Conservation (phyloP, 1,140 invertebrate genomes). For the Tetranychus urticae region DNA sequence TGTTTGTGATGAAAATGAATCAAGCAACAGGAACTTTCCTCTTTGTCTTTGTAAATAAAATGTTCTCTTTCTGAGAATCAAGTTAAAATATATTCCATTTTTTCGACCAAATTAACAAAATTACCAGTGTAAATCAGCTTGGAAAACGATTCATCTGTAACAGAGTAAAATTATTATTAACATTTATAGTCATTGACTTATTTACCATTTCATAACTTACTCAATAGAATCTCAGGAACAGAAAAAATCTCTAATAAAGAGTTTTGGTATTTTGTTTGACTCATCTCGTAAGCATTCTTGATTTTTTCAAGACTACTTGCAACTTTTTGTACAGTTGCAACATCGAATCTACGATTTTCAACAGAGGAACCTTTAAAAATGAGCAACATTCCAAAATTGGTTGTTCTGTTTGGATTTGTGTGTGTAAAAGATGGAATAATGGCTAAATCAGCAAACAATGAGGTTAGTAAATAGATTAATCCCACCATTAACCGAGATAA, state of each 20-base stretch:
- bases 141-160: neutral
- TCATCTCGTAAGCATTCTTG: neutral
- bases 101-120: neutral
- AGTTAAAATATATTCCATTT: neutral
- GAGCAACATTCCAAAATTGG: neutral
- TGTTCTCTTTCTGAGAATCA: neutral
- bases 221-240: neutral
- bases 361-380: neutral
- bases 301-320: neutral
- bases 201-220: neutral
- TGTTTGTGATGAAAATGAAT: slow-evolving; percentile 55
- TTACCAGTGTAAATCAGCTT: neutral
- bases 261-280: neutral
- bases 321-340: neutral
- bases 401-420: neutral
- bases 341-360: neutral
- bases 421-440: neutral
- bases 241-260: neutral
- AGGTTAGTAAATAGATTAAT: neutral
- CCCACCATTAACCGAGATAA: neutral
- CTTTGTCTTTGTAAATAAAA: too few relatives aligned
- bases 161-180: too few relatives aligned
- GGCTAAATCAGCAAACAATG: neutral
- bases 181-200: too few relatives aligned
- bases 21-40: slow-evolving; percentile 34